These are phyloP conservation scores for Huso huso DNA, from an alignment of 2,797 vertebrate genomes.

Conservation along the genomic window DNA sequence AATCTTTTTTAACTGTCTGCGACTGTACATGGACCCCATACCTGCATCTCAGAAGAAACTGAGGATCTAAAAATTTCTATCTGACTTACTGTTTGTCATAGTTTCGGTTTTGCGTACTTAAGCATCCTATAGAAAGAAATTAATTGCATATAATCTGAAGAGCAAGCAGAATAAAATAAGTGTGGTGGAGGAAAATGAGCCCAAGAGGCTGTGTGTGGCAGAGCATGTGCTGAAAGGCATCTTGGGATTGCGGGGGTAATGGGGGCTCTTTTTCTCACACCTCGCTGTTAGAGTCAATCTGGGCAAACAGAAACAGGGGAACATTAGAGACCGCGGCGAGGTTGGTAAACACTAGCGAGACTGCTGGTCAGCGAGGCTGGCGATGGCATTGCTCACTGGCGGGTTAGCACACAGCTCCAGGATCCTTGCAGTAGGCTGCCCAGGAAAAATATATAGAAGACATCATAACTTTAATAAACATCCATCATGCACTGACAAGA, in stretches of 20 bases:
- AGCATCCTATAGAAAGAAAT: background rate
- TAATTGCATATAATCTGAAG: background rate
- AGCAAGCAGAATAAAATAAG: slow-evolving; percentile 2
- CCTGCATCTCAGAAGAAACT: no score
- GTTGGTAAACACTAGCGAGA: slow-evolving; percentile 53
- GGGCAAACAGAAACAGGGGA: slow-evolving; percentile 46
- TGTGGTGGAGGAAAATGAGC: slow-evolving; percentile 6
- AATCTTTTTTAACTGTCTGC: no score
- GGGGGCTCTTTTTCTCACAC: slow-evolving; percentile 49
- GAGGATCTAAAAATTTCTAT: no score
- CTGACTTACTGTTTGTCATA: no score
- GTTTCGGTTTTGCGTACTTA: background rate
- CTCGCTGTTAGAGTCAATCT: slow-evolving; percentile 48
- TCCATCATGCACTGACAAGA: slow-evolving; percentile 6
- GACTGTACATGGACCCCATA: no score
- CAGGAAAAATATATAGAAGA: slow-evolving; percentile 15
- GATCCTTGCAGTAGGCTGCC: slow-evolving; percentile 17
- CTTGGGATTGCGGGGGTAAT: slow-evolving; percentile 12
- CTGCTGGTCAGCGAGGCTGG: slow-evolving; percentile 31
- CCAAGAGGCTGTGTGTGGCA: no score
- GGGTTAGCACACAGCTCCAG: slow-evolving; percentile 17
- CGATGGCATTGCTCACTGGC: slow-evolving; percentile 38
- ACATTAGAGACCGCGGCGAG: slow-evolving; percentile 37
- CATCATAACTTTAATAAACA: slow-evolving; percentile 7
- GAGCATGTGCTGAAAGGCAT: slow-evolving; percentile 34